Conservation (phyloP, 2,113 vertebrate genomes). For the Neolamprologus devosi region DNA sequence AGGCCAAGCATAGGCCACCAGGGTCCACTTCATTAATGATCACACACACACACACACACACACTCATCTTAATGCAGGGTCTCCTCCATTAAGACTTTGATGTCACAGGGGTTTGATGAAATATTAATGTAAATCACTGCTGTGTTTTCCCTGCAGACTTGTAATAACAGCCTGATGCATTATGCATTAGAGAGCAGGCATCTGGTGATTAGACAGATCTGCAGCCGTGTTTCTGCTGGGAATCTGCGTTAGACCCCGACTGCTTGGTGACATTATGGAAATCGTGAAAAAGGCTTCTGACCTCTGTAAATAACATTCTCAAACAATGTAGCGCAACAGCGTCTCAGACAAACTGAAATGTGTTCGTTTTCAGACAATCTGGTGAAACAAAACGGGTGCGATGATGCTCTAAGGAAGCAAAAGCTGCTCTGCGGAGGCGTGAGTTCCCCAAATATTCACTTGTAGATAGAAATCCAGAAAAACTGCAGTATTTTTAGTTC, state of each 20-base stretch:
- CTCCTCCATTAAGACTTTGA: constrained; percentile 41
- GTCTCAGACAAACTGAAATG: not conserved
- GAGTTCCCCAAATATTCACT: not conserved
- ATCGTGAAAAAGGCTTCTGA: not conserved
- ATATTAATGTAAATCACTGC: constrained; percentile 64
- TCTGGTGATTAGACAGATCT: constrained; percentile 57
- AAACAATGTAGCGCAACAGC: not conserved
- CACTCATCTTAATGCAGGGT: not conserved
- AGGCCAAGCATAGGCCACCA: constrained; percentile 5
- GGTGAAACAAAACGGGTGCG: not conserved
- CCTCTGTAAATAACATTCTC: constrained; percentile 7
- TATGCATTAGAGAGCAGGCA: constrained; percentile 56
- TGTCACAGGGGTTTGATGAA: constrained; percentile 53
- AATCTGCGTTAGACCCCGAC: not conserved
- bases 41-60: not conserved
- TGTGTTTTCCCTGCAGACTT: constrained; percentile 50
- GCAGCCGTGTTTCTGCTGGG: constrained; percentile 3
- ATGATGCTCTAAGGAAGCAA: not conserved
- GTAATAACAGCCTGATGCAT: constrained; percentile 62
- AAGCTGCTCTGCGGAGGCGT: not conserved
- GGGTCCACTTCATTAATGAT: constrained; percentile 33
- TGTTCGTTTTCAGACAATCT: not conserved
- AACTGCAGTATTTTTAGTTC: not conserved
- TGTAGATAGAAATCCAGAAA: not conserved
- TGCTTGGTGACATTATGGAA: not conserved